Conservation (phyloP, 2,797 vertebrate species). For the Mus caroli region DNA sequence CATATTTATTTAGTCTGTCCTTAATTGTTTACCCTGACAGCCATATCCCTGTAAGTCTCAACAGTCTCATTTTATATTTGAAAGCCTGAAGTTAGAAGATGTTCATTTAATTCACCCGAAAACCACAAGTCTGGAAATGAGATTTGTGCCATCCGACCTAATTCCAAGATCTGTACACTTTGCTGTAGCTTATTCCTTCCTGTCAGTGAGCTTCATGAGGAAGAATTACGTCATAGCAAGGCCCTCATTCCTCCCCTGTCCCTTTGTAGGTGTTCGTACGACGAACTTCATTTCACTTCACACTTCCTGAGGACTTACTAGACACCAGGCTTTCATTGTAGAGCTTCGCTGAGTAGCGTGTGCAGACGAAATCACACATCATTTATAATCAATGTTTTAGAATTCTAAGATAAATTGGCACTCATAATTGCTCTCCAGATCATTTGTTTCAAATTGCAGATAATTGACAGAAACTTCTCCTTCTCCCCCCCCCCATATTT, state of each 20-base stretch:
- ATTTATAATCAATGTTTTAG: background rate
- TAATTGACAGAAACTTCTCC: background rate
- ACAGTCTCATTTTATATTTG: background rate
- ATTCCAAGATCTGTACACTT: background rate
- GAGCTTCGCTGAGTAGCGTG: constrained; percentile 2
- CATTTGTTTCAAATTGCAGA: background rate
- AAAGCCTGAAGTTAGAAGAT: constrained; percentile 40
- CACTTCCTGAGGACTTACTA: background rate
- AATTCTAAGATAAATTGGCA: constrained; percentile 4
- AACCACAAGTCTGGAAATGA: background rate
- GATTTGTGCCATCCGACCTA: background rate
- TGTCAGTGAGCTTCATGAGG: background rate
- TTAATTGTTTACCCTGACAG: background rate
- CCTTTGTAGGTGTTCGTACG: background rate
- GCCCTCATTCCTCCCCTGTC: background rate
- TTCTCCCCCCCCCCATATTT: too few relatives aligned
- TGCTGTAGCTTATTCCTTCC: background rate
- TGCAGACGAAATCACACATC: background rate
- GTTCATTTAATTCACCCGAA: background rate
- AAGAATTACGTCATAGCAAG: background rate
- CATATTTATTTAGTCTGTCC: background rate
- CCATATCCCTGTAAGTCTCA: constrained; percentile 1
- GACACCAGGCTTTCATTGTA: background rate
- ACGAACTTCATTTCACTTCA: background rate
- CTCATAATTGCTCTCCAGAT: constrained; percentile 10